Conservation (phyloP, 1,140 invertebrate species). For the Heliconius melpomene region DNA sequence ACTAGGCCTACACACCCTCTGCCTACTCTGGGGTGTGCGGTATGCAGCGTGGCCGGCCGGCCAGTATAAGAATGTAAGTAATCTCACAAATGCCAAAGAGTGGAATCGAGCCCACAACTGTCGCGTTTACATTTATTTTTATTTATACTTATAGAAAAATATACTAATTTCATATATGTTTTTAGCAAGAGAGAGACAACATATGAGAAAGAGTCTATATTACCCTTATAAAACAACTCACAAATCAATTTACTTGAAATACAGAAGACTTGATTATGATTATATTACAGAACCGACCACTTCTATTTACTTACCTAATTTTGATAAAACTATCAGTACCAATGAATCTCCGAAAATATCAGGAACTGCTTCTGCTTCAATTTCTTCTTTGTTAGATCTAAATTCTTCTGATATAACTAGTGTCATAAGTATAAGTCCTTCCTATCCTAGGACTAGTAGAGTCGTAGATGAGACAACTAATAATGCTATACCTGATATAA, state of each 20-base stretch:
- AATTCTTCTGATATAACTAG: not conserved
- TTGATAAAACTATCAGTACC: not conserved
- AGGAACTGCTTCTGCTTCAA: not conserved
- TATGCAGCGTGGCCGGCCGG: too few relatives aligned
- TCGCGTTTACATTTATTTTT: too few relatives aligned
- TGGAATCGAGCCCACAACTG: too few relatives aligned
- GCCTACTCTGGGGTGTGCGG: too few relatives aligned
- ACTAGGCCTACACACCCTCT: too few relatives aligned
- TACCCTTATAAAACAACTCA: not conserved
- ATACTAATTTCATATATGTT: not conserved
- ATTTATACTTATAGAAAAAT: not conserved
- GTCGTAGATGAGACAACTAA: not conserved
- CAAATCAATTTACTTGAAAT: not conserved
- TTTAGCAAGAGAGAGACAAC: not conserved
- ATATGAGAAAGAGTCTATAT: not conserved
- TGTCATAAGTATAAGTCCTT: not conserved
- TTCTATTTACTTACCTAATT: not conserved
- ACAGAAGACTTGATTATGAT: not conserved
- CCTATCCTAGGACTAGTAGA: not conserved
- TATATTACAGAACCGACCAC: not conserved
- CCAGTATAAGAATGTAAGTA: too few relatives aligned
- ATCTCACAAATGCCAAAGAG: too few relatives aligned
- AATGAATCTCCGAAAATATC: not conserved
- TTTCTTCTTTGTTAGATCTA: not conserved
- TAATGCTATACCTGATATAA: not conserved